These are phyloP conservation scores for Picus viridis DNA, from an alignment of 2,797 vertebrate species.

Conservation along the genomic window DNA sequence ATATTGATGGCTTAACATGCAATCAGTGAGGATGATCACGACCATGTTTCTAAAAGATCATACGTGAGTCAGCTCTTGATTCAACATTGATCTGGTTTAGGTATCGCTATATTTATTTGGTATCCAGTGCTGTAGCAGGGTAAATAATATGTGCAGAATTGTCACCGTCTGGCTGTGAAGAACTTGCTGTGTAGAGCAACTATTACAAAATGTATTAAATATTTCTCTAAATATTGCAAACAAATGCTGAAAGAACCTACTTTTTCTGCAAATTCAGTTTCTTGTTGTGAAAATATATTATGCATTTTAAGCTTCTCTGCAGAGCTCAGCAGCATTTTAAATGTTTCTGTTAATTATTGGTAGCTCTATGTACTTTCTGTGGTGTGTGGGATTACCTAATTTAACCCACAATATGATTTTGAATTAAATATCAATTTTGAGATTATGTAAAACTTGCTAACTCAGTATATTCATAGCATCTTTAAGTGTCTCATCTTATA, in stretches of 20 bases:
- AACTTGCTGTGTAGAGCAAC: not conserved
- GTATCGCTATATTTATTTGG: not conserved
- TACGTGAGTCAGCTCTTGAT: not conserved
- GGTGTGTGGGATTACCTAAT: not conserved
- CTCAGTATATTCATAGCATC: not conserved
- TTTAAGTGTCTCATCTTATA: not conserved
- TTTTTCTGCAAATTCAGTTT: not conserved
- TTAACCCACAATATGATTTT: not conserved
- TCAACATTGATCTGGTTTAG: not conserved
- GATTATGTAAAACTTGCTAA: not conserved
- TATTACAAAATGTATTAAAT: not conserved
- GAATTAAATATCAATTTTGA: not conserved
- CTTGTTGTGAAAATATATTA: not conserved
- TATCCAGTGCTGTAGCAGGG: not conserved
- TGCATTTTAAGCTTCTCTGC: not conserved
- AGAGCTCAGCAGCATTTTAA: not conserved
- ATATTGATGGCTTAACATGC: not conserved
- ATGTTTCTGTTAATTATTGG: not conserved
- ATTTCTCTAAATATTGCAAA: not conserved
- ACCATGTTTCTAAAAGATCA: not conserved
- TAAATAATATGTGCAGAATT: not conserved
- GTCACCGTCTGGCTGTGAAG: not conserved
- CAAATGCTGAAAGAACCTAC: not conserved
- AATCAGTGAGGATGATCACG: not conserved
- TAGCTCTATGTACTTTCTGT: not conserved